Conservation (phyloP, 2,888 invertebrate genomes). For the Phrixothrix hirtus region DNA sequence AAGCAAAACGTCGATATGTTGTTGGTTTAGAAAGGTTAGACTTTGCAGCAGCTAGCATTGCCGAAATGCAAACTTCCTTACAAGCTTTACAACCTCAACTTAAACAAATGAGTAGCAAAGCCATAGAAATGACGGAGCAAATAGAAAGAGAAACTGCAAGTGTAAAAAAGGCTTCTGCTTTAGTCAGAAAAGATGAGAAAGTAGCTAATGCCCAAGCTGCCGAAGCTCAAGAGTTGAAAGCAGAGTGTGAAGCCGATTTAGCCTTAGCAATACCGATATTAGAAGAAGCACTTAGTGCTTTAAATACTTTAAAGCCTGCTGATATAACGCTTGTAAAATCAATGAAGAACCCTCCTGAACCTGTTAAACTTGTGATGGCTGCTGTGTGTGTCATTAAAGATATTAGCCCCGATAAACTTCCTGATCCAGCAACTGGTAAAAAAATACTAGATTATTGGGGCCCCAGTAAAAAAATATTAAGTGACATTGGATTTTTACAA, state of each 20-base stretch:
- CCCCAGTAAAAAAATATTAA: slow-evolving; percentile 79
- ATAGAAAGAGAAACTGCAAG: slow-evolving; percentile 76
- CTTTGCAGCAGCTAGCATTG: slow-evolving; percentile 76
- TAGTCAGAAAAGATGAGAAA: slow-evolving; percentile 85
- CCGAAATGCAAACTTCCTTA: slow-evolving; percentile 75
- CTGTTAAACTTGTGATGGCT: slow-evolving; percentile 83
- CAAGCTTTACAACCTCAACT: slow-evolving; percentile 75
- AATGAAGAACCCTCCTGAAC: slow-evolving; percentile 85
- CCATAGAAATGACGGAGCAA: slow-evolving; percentile 73
- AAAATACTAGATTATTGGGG: slow-evolving; percentile 83
- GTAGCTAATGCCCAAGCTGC: slow-evolving; percentile 87
- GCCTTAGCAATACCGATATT: slow-evolving; percentile 84
- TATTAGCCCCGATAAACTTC: slow-evolving; percentile 74
- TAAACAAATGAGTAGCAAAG: slow-evolving; percentile 71
- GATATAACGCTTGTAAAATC: slow-evolving; percentile 86
- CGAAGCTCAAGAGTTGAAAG: slow-evolving; percentile 78
- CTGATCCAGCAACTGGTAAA: slow-evolving; percentile 70
- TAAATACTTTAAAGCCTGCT: slow-evolving; percentile 82
- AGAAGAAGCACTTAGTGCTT: slow-evolving; percentile 73
- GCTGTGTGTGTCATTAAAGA: slow-evolving; percentile 90
- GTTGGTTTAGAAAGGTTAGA: slow-evolving; percentile 69
- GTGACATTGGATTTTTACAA: slow-evolving; percentile 79
- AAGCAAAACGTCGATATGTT: slow-evolving; percentile 69
- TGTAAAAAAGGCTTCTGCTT: slow-evolving; percentile 77
- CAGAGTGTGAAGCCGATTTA: slow-evolving; percentile 91